Percentiles rank a stretch among this genome's conserved stretches.
These are phyloP conservation scores for Brachyhypopomus gauderio DNA, from an alignment of 2,113 vertebrate species.

Conservation along the genomic window DNA sequence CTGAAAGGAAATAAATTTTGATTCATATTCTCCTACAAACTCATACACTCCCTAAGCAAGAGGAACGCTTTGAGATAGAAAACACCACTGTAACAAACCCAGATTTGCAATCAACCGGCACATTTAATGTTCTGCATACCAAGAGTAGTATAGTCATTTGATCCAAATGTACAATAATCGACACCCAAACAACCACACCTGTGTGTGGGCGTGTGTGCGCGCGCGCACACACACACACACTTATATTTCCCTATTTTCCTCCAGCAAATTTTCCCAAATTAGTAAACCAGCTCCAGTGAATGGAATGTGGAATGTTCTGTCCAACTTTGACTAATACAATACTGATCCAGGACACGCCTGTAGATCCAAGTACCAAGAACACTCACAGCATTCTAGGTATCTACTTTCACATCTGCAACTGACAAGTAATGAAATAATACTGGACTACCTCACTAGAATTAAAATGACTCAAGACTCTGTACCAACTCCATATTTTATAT, in stretches of 20 bases:
- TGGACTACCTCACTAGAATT: no score
- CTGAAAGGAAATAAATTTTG: no score
- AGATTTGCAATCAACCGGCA: not conserved
- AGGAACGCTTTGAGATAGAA: no score
- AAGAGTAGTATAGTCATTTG: not conserved
- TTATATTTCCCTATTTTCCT: no score
- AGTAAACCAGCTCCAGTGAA: not conserved
- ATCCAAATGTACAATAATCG: not conserved
- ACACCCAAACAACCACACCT: not conserved
- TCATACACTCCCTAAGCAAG: not conserved
- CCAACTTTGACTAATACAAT: not conserved
- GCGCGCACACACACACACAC: no score
- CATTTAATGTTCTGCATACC: not conserved
- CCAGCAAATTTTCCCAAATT: not conserved
- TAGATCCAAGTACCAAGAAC: not conserved
- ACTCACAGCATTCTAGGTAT: not conserved
- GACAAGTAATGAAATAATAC: not conserved
- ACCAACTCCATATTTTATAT: no score
- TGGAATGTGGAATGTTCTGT: not conserved
- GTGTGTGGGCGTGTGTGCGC: no score
- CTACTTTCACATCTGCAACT: constrained; percentile 13
- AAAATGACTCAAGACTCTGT: no score
- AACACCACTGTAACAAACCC: not conserved
- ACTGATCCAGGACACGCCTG: not conserved
- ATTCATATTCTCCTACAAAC: not conserved